Percentiles rank a stretch among this genome's conserved stretches.
phyloP scores from a whole-genome alignment of 2,797 vertebrate genomes.

The Gallinago nigripennis region DNA sequence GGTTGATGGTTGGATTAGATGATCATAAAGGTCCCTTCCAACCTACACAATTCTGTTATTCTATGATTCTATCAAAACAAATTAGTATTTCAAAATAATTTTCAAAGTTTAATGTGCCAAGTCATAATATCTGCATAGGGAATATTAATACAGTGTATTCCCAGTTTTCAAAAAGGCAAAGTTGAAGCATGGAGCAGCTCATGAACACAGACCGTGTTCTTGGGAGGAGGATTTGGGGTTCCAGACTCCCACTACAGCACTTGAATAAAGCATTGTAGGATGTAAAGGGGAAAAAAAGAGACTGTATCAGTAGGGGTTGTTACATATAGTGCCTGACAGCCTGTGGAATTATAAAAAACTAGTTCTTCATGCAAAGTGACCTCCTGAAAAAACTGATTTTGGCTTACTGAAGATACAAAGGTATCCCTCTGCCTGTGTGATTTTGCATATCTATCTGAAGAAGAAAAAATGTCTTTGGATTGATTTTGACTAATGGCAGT shows the following conservation, averaged over 20 bases:
- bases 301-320: neutral
- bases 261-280: neutral
- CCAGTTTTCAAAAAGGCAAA: neutral
- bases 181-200: neutral
- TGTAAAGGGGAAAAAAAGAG: neutral
- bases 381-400: neutral
- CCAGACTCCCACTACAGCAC: neutral
- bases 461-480: neutral
- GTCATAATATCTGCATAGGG: neutral
- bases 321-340: neutral
- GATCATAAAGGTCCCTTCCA: too few species aligned
- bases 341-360: neutral
- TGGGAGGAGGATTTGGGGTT: neutral
- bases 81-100: neutral
- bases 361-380: neutral
- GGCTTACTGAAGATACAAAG: neutral
- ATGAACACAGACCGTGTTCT: neutral
- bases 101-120: neutral
- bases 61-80: neutral
- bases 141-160: neutral
- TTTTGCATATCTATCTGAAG: neutral
- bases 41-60: too few species aligned
- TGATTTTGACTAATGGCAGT: slow-evolving; percentile 2
- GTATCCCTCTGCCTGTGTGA: neutral
- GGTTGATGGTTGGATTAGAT: too few species aligned